Evolutionary conservation across 2,888 invertebrate species (phyloP), one percentile per base, ranked within the genome.

Genomic region (Luffia ferchaultella): DNA sequence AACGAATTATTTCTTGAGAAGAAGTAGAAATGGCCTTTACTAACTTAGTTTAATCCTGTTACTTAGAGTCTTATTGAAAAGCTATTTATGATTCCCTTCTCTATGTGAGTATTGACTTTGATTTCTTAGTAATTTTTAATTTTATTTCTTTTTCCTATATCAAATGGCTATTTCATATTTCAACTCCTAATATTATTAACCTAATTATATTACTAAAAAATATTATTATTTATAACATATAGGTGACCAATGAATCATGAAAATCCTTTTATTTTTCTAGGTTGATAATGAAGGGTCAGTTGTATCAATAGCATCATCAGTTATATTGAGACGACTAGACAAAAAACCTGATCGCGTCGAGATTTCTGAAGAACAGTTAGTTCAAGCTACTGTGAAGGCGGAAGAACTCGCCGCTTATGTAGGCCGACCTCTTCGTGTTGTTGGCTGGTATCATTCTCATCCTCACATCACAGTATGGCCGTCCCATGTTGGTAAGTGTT

Each of bases 371-470:
- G 93, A 93, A 63, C 93, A 94, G 68, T 75, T 93, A 45, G 87
- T 90, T n/a, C 88, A 88, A 63, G 91, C 91, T 18, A 85, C 89
- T 16, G 63, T 80, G 16, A 85, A 88, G 63, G 91, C 91, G 2
- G 91, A 92, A 65, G 83, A 87, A 60, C 72, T 93, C 50, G 85
- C 88, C 3, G 64, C 79, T 5, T 86, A 88, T 69, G 80, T 91
- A 42, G 78, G 87, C 3, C 76, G 88, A 53, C 89, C 90, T 1
- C 85, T 95, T 68, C 80, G 91, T 59, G 93, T 95, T 16, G 80
- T 94, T 45, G 95, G 95, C 30, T 95, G 95, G 95, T 95, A 95
- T 64, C 95, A 95, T 72, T 95, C 94, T 15, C 94, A 95, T 74
- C 94, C 95, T 19, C 93, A 94, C 63, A 94, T 95, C 46, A 95